These are phyloP conservation scores for Octodon degus DNA, from an alignment of 2,113 vertebrate species.

Conservation along the genomic window DNA sequence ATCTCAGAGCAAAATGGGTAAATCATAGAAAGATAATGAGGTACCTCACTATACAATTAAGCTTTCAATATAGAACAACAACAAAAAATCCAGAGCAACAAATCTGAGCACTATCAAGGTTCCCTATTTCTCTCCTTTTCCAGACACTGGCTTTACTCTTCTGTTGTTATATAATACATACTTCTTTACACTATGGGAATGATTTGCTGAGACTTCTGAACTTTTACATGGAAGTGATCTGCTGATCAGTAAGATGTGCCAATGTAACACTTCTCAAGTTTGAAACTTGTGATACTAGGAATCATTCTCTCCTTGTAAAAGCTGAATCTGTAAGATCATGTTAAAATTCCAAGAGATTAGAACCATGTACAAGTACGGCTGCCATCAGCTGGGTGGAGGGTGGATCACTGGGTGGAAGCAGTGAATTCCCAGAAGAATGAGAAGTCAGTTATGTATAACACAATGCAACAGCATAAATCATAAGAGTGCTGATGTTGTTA, in stretches of 20 bases:
- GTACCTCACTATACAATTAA: neutral
- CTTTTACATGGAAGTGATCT: neutral
- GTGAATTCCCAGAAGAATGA: neutral
- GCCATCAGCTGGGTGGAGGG: accelerated
- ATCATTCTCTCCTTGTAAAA: neutral
- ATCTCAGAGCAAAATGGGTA: slow-evolving; percentile 16
- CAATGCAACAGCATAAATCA: neutral
- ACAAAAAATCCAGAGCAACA: neutral
- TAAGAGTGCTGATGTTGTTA: neutral
- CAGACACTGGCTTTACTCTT: neutral
- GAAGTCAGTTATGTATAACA: neutral
- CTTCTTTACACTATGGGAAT: neutral
- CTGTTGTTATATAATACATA: neutral
- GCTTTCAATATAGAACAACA: neutral
- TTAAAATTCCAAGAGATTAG: neutral
- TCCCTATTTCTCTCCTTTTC: neutral
- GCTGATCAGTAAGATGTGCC: neutral
- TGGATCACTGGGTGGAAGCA: neutral
- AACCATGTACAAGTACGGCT: neutral
- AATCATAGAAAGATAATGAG: neutral
- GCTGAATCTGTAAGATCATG: neutral
- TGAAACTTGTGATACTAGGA: neutral
- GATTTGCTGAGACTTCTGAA: neutral
- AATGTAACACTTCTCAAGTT: neutral
- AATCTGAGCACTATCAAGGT: neutral